Evolutionary conservation across 2,113 vertebrate species (phyloP).

Genomic region (Chionodraco myersi): DNA sequence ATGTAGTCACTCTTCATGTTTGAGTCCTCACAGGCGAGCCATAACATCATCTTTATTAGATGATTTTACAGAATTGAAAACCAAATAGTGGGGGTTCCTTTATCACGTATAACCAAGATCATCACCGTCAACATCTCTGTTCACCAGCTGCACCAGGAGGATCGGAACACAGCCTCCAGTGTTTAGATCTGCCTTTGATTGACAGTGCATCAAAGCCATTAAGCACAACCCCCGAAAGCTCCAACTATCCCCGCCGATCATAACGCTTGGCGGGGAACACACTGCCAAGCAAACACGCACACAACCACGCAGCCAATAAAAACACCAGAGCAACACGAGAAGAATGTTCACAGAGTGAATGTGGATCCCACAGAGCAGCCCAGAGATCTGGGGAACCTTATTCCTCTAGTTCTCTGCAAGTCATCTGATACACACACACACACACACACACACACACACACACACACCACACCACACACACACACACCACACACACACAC

Average conservation of each 20-base stretch:
- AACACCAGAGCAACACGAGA: slow-evolving; percentile 65
- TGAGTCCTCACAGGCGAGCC: slow-evolving; percentile 30
- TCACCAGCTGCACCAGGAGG: background rate
- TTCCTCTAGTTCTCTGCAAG: slow-evolving; percentile 36
- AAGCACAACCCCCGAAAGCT: slow-evolving; percentile 37
- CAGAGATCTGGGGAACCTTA: slow-evolving; percentile 39
- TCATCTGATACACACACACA: slow-evolving; percentile 33
- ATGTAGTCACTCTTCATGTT: slow-evolving; percentile 38
- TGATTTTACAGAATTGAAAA: slow-evolving; percentile 3
- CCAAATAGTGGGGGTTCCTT: background rate
- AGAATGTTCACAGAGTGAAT: slow-evolving; percentile 79
- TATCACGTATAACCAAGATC: background rate
- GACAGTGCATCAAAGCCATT: slow-evolving; percentile 37
- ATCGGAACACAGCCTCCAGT: slow-evolving; percentile 8
- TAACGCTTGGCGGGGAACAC: slow-evolving; percentile 54
- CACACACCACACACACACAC: background rate
- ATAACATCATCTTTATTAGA: slow-evolving; percentile 33
- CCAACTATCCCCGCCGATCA: slow-evolving; percentile 16
- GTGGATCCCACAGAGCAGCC: slow-evolving; percentile 56
- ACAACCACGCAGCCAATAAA: slow-evolving; percentile 70
- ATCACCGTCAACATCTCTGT: slow-evolving; percentile 2
- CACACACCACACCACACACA: background rate
- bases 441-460: background rate
- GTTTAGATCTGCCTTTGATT: slow-evolving; percentile 38
- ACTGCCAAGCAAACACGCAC: slow-evolving; percentile 70